Conservation (phyloP, 1,140 invertebrate species). For the Scaptodrosophila lebanonensis region DNA sequence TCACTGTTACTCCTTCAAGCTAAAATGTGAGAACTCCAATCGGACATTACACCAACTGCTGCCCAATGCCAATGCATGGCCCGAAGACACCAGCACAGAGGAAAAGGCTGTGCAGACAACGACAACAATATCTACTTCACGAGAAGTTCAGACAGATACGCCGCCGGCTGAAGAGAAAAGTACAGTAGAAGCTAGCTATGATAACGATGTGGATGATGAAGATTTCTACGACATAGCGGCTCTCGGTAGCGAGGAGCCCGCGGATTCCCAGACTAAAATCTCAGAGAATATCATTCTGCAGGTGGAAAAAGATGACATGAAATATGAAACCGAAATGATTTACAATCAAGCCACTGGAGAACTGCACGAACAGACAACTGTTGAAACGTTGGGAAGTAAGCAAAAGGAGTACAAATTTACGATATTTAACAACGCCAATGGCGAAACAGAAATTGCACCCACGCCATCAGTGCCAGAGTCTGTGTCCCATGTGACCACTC, state of each 20-base stretch:
- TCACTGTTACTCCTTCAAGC: constrained; percentile 67
- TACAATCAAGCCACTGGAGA: constrained; percentile 33
- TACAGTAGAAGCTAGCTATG: constrained; percentile 2
- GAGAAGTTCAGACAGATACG: neutral
- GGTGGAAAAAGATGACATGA: constrained; percentile 35
- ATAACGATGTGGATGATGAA: constrained; percentile 20
- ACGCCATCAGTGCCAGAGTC: constrained; percentile 1
- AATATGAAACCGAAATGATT: constrained; percentile 42
- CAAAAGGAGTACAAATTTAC: constrained; percentile 40
- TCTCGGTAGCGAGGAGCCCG: constrained; percentile 18
- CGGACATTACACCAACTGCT: constrained; percentile 61
- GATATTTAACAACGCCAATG: constrained; percentile 42
- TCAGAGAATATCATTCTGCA: constrained; percentile 38
- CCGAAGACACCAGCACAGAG: constrained; percentile 41
- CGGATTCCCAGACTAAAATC: constrained; percentile 20
- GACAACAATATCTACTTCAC: neutral
- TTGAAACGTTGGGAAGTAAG: neutral
- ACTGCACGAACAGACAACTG: constrained; percentile 9
- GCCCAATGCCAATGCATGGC: constrained; percentile 52
- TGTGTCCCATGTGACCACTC: constrained; percentile 26
- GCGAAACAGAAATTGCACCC: constrained; percentile 31
- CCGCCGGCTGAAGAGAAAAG: constrained; percentile 31
- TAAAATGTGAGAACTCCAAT: constrained; percentile 68
- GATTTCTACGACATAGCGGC: constrained; percentile 46
- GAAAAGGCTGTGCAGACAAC: constrained; percentile 39